phyloP scores from a whole-genome alignment of 30 jellyfish, hydroid and myxozoan genomes.

The Phacellophora camtschatica region DNA sequence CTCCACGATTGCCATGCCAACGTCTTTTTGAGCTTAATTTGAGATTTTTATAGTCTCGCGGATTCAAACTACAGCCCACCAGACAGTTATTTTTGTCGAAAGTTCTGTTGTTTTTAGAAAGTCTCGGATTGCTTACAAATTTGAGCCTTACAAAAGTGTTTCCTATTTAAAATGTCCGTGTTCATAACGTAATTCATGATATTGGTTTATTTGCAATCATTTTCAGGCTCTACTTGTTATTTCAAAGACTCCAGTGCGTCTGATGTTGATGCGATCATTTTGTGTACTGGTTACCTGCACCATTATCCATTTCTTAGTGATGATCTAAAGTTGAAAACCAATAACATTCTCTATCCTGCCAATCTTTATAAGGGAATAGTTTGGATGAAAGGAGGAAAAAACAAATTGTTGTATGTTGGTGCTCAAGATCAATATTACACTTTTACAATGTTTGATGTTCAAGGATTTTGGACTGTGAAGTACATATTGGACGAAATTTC shows the following conservation, averaged over 20 bases:
- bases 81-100: too few species aligned
- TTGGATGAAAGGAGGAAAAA: slow-evolving; percentile 45
- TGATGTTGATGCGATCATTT: slow-evolving; percentile 71
- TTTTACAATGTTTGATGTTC: slow-evolving; percentile 81
- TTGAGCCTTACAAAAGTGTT: too few species aligned
- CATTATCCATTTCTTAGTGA: slow-evolving; percentile 66
- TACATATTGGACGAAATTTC: neutral
- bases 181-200: too few species aligned
- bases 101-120: too few species aligned
- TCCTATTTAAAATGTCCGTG: too few species aligned
- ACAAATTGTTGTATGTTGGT: slow-evolving; percentile 64
- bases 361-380: slow-evolving; percentile 67
- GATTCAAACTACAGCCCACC: too few species aligned
- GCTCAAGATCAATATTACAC: slow-evolving; percentile 76
- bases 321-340: slow-evolving; percentile 21
- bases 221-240: slow-evolving; percentile 19
- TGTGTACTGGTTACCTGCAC: slow-evolving; percentile 83
- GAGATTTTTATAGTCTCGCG: too few species aligned
- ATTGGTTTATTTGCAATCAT: too few species aligned
- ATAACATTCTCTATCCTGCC: slow-evolving; percentile 47
- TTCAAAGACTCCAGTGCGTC: slow-evolving; percentile 57
- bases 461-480: slow-evolving; percentile 49
- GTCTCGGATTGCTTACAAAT: too few species aligned
- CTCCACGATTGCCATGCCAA: too few species aligned
- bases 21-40: too few species aligned